Conservation (phyloP, 37 sponge, comb jelly and placozoan species). For the Bolinopsis microptera region DNA sequence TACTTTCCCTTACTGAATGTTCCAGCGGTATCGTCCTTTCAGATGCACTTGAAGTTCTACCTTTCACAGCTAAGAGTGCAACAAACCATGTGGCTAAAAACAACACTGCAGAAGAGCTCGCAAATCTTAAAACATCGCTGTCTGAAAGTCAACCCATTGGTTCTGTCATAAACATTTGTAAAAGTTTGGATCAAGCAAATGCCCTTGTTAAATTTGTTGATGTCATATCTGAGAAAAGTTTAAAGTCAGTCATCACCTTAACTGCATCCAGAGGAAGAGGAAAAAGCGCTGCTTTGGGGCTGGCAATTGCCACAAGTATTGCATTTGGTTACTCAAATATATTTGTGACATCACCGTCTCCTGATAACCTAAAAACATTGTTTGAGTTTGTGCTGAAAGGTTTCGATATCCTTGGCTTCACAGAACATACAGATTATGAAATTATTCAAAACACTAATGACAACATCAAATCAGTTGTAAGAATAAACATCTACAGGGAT, state of each 20-base stretch:
- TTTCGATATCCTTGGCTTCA: constrained; percentile 82
- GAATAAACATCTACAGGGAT: constrained; percentile 86
- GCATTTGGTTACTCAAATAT: constrained; percentile 95
- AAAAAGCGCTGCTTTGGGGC: constrained; percentile 91
- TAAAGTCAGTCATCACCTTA: constrained; percentile 84
- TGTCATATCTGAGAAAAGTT: constrained; percentile 91
- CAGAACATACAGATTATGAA: constrained; percentile 87
- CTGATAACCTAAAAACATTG: constrained; percentile 91
- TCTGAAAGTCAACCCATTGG: constrained; percentile 90
- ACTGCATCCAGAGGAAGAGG: constrained; percentile 97
- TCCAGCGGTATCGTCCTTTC: constrained; percentile 80
- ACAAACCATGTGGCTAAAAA: neutral
- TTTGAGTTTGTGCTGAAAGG: constrained; percentile 96
- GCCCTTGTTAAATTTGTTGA: constrained; percentile 88
- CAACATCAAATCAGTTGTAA: constrained; percentile 86
- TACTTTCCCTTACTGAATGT: constrained; percentile 85
- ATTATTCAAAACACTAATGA: constrained; percentile 89
- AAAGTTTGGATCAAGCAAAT: constrained; percentile 91
- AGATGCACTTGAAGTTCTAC: constrained; percentile 87
- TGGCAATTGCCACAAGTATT: constrained; percentile 86
- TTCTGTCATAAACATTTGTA: constrained; percentile 70
- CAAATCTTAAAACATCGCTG: constrained; percentile 77
- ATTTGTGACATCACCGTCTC: constrained; percentile 92
- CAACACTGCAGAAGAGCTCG: constrained; percentile 67
- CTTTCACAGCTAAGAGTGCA: constrained; percentile 67